These are phyloP conservation scores for Benitochromis conjunctus DNA, from an alignment of 2,113 vertebrate genomes.

Conservation along the genomic window DNA sequence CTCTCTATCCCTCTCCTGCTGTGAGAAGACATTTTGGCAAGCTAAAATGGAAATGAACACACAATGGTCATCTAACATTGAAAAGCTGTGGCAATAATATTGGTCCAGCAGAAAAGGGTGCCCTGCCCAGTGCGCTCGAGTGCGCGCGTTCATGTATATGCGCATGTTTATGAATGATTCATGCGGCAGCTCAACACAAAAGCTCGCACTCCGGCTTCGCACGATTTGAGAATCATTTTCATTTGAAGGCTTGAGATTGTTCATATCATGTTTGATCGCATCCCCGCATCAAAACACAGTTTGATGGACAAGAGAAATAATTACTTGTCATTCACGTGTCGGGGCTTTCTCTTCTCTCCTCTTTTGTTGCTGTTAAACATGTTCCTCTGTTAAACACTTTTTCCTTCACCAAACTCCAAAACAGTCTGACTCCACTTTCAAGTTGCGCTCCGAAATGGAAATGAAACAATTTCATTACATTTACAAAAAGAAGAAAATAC, in stretches of 20 bases:
- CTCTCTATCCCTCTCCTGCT: slow-evolving; percentile 55
- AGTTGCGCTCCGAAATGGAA: slow-evolving; percentile 11
- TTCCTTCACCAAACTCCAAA: slow-evolving; percentile 28
- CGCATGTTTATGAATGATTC: slow-evolving; percentile 41
- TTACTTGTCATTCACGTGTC: slow-evolving; percentile 79
- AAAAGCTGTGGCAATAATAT: slow-evolving; percentile 53
- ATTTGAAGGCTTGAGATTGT: slow-evolving; percentile 72
- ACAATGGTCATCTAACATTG: slow-evolving; percentile 65
- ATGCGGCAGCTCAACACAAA: slow-evolving; percentile 26
- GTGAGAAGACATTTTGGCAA: slow-evolving; percentile 70
- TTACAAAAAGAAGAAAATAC: not conserved
- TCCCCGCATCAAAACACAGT: slow-evolving; percentile 74
- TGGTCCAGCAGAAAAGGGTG: slow-evolving; percentile 14
- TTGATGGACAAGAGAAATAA: slow-evolving; percentile 80
- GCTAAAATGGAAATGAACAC: slow-evolving; percentile 60
- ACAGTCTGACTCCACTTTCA: slow-evolving; percentile 31
- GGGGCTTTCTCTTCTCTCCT: slow-evolving; percentile 60
- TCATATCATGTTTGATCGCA: slow-evolving; percentile 75
- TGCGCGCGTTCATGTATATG: not conserved
- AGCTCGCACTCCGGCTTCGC: slow-evolving; percentile 19
- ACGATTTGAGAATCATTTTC: slow-evolving; percentile 64
- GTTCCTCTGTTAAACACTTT: slow-evolving; percentile 64
- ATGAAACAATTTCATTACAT: slow-evolving; percentile 1
- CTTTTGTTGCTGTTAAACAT: slow-evolving; percentile 68
- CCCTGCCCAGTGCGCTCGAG: not conserved